Conservation (phyloP, 2,797 vertebrate genomes). For the Aldrovandia affinis region DNA sequence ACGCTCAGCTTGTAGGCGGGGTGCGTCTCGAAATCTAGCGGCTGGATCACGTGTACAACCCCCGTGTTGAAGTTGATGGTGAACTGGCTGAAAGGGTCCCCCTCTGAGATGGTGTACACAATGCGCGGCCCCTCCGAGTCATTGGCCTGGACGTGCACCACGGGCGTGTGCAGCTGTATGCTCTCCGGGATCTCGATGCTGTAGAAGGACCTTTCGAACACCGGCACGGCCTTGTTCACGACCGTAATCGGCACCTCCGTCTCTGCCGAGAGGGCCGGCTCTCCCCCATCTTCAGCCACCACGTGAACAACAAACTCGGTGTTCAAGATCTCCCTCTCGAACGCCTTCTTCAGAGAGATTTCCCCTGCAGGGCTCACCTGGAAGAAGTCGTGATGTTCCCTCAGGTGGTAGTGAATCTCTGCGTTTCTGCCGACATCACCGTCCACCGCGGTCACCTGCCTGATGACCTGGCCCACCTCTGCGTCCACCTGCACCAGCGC, state of each 20-base stretch:
- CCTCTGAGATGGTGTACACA: conserved; percentile 92
- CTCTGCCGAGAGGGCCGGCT: conserved; percentile 84
- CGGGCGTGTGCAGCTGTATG: conserved; percentile 85
- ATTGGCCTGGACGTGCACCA: conserved; percentile 91
- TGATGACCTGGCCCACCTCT: conserved; percentile 82
- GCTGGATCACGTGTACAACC: conserved; percentile 85
- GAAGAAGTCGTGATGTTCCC: conserved; percentile 85
- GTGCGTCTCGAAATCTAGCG: conserved; percentile 92
- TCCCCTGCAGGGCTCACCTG: conserved; percentile 83
- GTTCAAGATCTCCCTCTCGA: conserved; percentile 86
- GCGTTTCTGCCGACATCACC: conserved; percentile 84
- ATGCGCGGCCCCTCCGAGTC: conserved; percentile 93
- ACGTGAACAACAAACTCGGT: conserved; percentile 85
- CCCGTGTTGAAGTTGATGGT: conserved; percentile 95
- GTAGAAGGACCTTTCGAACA: conserved; percentile 97
- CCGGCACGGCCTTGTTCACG: conserved; percentile 92
- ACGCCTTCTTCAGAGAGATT: conserved; percentile 85
- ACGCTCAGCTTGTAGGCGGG: conserved; percentile 94
- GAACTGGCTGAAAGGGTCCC: conserved; percentile 94
- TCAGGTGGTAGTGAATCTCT: conserved; percentile 84
- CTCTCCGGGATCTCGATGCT: conserved; percentile 93
- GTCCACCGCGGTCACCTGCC: conserved; percentile 87
- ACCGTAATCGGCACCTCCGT: conserved; percentile 85
- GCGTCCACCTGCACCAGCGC: conserved; percentile 88
- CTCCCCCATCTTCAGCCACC: conserved; percentile 86